phyloP scores from a whole-genome alignment of 2,113 vertebrate species.

The Vulpes lagopus region DNA sequence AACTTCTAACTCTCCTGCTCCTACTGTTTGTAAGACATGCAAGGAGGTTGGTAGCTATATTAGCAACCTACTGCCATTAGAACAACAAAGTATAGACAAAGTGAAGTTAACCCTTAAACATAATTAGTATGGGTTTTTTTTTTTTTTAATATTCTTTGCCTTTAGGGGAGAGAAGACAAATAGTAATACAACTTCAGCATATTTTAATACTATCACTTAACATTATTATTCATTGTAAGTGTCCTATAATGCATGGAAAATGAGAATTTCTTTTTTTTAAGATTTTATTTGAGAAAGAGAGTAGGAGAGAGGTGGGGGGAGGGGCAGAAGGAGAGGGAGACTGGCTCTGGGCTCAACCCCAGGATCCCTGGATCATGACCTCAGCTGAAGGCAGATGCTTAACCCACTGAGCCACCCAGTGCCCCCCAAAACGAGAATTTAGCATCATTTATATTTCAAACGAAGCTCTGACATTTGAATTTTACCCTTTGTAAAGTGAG shows the following conservation, averaged over 20 bases:
- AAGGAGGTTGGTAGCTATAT: neutral
- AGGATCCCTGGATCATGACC: neutral
- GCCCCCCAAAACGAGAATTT: neutral
- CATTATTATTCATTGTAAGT: neutral
- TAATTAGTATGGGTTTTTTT: neutral
- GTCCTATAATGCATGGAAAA: neutral
- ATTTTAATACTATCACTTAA: neutral
- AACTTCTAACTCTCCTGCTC: accelerated
- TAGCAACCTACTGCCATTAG: neutral
- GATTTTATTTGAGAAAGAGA: neutral
- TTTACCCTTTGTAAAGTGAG: neutral
- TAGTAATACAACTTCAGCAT: neutral
- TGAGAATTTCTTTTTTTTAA: neutral
- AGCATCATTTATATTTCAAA: neutral
- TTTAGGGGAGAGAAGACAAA: neutral
- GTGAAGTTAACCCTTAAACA: neutral
- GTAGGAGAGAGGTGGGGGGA: neutral
- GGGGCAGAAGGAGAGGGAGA: neutral
- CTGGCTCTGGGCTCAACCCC: neutral
- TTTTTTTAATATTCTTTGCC: neutral
- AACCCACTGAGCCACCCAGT: neutral
- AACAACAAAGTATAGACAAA: neutral
- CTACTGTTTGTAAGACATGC: neutral
- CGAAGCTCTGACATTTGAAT: neutral
- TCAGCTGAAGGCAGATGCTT: neutral